A percentile compares a stretch with the other conserved stretches of the same genome.
These are phyloP conservation scores for Leguminivora glycinivorella DNA, from an alignment of 1,140 invertebrate genomes.

Conservation along the genomic window DNA sequence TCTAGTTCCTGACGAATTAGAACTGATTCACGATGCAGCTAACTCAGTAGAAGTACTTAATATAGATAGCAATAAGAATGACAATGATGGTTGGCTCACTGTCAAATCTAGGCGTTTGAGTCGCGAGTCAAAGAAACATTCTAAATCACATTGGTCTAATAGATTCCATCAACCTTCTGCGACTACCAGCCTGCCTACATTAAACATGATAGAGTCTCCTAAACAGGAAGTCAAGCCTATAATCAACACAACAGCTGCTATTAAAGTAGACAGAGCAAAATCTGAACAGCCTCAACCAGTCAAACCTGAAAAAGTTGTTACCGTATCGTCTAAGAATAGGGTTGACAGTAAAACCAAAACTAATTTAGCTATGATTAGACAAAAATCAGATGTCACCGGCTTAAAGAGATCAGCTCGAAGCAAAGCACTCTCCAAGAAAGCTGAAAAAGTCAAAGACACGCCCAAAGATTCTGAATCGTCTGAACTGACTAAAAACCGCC, in stretches of 20 bases:
- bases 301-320: constrained; percentile 40
- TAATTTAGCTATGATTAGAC: constrained; percentile 75
- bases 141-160: constrained; percentile 82
- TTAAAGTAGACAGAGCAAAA: constrained; percentile 58
- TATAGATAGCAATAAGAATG: constrained; percentile 69
- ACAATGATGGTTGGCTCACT: constrained; percentile 83
- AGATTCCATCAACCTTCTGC: constrained; percentile 84
- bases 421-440: constrained; percentile 55
- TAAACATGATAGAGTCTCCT: constrained; percentile 80
- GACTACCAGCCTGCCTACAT: constrained; percentile 82
- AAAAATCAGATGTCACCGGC: constrained; percentile 81
- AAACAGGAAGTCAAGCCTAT: constrained; percentile 68
- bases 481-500: constrained; percentile 61
- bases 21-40: constrained; percentile 79
- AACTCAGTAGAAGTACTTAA: constrained; percentile 80
- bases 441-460: constrained; percentile 51
- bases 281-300: constrained; percentile 60
- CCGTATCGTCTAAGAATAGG: constrained; percentile 47
- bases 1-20: constrained; percentile 68
- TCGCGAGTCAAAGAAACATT: constrained; percentile 74
- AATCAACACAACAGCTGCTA: constrained; percentile 33
- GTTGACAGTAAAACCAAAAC: constrained; percentile 53
- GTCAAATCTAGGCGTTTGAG: constrained; percentile 81
- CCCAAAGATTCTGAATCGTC: constrained; percentile 48
- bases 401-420: constrained; percentile 74